Evolutionary conservation across 2,113 vertebrate species (phyloP), one percentile per base, ranked within the genome.

Genomic region (Herpetotheres cachinnans): DNA sequence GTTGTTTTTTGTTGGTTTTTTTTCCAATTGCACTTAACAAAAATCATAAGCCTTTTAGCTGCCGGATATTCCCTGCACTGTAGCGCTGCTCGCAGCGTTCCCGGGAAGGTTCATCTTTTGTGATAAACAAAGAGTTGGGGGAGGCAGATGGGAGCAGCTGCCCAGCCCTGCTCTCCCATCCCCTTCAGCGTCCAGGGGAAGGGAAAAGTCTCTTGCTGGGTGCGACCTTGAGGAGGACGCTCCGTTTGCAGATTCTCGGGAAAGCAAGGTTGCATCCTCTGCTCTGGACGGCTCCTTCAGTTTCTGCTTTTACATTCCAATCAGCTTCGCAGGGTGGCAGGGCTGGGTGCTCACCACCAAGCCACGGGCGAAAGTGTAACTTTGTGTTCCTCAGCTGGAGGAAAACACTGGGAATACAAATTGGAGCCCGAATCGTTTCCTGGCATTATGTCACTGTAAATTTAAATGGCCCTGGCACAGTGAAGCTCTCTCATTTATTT

Each of bases 401-500:
- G 58, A 54, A 88, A 95, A 62, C 63, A 16, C 34, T 4, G 63
- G 24, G 67, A 89, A 94, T 84, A 80, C 80, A 86, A 73, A 94
- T 93, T 0, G 86, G 55, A 91, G 56, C 25, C 91, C 20, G 2
- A 42, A 55, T 78, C 26, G 0, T 85, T 94, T 85, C 89, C 94
- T 69, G 78, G 70, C 11, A 1, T 93, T 85, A 25, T 82, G 79
- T 95, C 67, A 40, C 84, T 80, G 84, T 40, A 85, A 71, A 95
- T 93, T 84, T 67, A 71, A 96, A 79, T 22, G 81, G 61, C 73
- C 73, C 42, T 73, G 81, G 70, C 78, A 22, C 34, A 72, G 80
- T 14, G 77, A 89, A 82, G 58, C 22, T 34, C 82, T 91, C 62
- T 77, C 91, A 20, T 95, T 93, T 94, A 72, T 95, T 95, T 95